Evolutionary conservation across 1,140 invertebrate species (phyloP).

Genomic region (Conopomorpha cramerella): DNA sequence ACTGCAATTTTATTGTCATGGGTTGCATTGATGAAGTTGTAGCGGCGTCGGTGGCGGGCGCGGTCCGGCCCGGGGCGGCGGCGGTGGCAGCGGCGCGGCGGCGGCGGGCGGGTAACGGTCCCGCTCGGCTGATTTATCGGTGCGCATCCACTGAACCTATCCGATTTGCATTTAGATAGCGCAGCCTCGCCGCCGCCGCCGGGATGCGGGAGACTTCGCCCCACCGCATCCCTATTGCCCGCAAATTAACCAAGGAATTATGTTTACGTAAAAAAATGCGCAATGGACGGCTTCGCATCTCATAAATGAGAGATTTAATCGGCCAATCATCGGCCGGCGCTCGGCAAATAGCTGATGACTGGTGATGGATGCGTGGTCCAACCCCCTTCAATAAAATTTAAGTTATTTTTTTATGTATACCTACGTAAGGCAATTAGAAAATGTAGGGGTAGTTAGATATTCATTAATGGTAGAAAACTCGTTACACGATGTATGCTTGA

Average conservation of each 20-base stretch:
- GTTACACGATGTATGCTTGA: too few species aligned
- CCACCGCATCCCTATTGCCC: slow-evolving; percentile 29
- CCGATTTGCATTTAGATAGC: slow-evolving; percentile 58
- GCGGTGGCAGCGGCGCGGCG: slow-evolving; percentile 10
- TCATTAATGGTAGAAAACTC: too few species aligned
- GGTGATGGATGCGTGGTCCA: slow-evolving; percentile 2
- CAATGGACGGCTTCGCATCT: slow-evolving; percentile 10
- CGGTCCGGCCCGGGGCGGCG: slow-evolving; percentile 3
- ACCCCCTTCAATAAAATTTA: too few species aligned
- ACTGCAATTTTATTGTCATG: too few species aligned
- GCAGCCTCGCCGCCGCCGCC: slow-evolving; percentile 9
- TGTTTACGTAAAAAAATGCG: slow-evolving; percentile 22
- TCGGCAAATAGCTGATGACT: slow-evolving; percentile 5
- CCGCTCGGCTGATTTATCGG: slow-evolving; percentile 42
- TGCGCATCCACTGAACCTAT: slow-evolving; percentile 46
- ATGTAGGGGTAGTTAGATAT: too few species aligned
- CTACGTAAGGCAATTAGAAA: too few species aligned
- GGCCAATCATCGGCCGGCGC: slow-evolving; percentile 11
- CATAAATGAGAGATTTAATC: slow-evolving; percentile 22
- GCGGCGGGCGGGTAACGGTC: slow-evolving; percentile 27
- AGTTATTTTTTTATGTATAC: too few species aligned
- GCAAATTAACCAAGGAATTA: slow-evolving; percentile 46
- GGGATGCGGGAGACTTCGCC: slow-evolving; percentile 9
- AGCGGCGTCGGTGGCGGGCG: too few species aligned
- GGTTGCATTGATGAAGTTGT: too few species aligned